These are phyloP conservation scores for Drosophila kohkoa DNA, from an alignment of 1,140 invertebrate genomes.

Conservation along the genomic window DNA sequence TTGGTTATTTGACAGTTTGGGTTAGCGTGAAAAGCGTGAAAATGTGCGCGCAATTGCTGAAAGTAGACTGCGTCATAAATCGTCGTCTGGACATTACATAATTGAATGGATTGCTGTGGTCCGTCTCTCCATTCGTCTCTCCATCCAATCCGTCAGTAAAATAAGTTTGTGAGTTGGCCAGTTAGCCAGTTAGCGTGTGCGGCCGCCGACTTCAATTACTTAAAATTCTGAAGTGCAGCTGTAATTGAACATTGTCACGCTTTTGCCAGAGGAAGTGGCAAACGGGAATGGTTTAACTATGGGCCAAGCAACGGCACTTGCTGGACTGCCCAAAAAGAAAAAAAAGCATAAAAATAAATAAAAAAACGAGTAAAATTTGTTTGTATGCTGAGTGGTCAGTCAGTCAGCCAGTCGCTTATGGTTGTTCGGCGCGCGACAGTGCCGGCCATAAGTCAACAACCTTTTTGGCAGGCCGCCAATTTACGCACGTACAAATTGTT, in stretches of 20 bases:
- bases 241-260: conserved; percentile 82
- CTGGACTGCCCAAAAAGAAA: conserved; percentile 35
- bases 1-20: conserved; percentile 22
- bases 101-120: conserved; percentile 63
- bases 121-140: conserved; percentile 22
- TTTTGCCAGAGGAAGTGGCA: conserved; percentile 64
- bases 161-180: conserved; percentile 28
- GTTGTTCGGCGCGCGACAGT: conserved; percentile 29
- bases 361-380: conserved; percentile 44
- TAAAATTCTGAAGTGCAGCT: conserved; percentile 78
- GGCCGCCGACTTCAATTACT: conserved; percentile 71
- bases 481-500: conserved; percentile 79
- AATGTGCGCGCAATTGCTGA: conserved; percentile 59
- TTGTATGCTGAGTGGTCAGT: conserved; percentile 19
- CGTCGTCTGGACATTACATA: conserved; percentile 73
- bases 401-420: conserved; percentile 26
- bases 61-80: conserved; percentile 62
- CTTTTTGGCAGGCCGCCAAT: conserved; percentile 73
- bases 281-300: conserved; percentile 21
- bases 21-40: conserved; percentile 67
- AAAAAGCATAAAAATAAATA: conserved; percentile 8
- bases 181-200: conserved; percentile 73
- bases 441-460: conserved; percentile 74
- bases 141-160: conserved; percentile 19
- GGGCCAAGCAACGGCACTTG: conserved; percentile 64